These are phyloP conservation scores for Anolis carolinensis DNA, from an alignment of 2,113 vertebrate species.

Conservation along the genomic window DNA sequence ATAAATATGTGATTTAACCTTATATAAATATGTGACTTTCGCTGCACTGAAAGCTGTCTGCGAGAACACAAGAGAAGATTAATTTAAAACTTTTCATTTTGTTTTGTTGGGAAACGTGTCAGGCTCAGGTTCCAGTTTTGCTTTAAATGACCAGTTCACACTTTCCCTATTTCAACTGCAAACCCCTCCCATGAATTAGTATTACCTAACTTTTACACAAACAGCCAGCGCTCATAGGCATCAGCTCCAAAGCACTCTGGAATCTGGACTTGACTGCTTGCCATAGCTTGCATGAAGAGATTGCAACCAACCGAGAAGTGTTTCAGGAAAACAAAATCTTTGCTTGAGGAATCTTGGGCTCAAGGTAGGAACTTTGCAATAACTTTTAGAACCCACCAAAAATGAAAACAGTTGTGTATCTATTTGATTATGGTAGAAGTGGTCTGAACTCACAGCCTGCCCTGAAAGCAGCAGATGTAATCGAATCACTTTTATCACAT, in stretches of 20 bases:
- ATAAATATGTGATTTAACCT: background rate
- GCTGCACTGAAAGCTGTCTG: background rate
- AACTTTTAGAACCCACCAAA: background rate
- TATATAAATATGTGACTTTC: background rate
- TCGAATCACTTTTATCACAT: constrained; percentile 1
- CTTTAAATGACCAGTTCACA: constrained; percentile 3
- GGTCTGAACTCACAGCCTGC: background rate
- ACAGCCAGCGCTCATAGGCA: constrained; percentile 39
- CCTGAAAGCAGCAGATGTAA: background rate
- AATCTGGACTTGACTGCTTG: constrained; percentile 17
- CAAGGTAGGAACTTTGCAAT: constrained; percentile 60
- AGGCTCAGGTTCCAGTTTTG: background rate
- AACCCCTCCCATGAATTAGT: constrained; percentile 65
- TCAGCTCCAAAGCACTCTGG: constrained; percentile 10
- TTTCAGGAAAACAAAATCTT: constrained; percentile 27
- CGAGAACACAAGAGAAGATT: constrained; percentile 7
- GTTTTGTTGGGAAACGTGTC: rapidly evolving
- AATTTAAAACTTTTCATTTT: background rate
- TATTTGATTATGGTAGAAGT: background rate
- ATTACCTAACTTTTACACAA: constrained; percentile 52
- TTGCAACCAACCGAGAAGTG: constrained; percentile 15
- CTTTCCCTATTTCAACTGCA: background rate
- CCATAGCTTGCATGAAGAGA: constrained; percentile 11
- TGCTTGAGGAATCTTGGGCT: background rate
- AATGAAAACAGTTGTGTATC: background rate